Evolutionary conservation across 2,113 vertebrate species (phyloP), one percentile per base, ranked within the genome.

Genomic region (Heteronetta atricapilla): DNA sequence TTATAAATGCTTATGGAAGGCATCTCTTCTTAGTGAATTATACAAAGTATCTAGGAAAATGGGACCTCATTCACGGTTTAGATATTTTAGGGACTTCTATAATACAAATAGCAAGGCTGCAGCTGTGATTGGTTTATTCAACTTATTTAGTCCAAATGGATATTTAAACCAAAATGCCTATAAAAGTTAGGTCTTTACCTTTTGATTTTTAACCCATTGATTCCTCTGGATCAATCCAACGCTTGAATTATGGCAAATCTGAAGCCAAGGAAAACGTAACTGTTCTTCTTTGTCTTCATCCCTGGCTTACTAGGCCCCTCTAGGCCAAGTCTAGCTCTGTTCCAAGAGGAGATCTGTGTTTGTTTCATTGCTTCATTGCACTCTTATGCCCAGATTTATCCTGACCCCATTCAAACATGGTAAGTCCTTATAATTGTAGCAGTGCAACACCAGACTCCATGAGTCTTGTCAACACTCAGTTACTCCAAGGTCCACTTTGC

Each of bases 11-110:
- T 86, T 63, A n/a, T 59, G 20, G 34, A 81, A 86, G 77, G 48
- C 29, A 7, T 50, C 12, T 69, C 3, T 48, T 76, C n/a, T 70
- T 70, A 28, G 5, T 67, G 16, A 81, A 56, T 42, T 92, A 68
- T 33, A 59, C 1, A 62, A 1, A 9, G 8, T 50, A 42, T 63
- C 14, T 64, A 29, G 36, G 75, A 72, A 48, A 60, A 73, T 19
- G 6, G 33, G 13, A 63, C 4, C 7, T 19, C 0, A 0, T 77
- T 31, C 10, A 36, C 53, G 13, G 3, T 1, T 1, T 74, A 25
- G n/a, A 77, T 17, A 22, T 50, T 83, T 53, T 60, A 82, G 59
- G 18, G 33, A 64, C 17, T 29, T 8, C 70, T 25, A 28, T 21
- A 68, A 64, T 52, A 42, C 6, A 55, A 89, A 80, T 50, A 73